Percentiles rank a stretch among this genome's conserved stretches.
Evolutionary conservation across 2,797 vertebrate species (phyloP).

Genomic region (Enteromius argenteus): DNA sequence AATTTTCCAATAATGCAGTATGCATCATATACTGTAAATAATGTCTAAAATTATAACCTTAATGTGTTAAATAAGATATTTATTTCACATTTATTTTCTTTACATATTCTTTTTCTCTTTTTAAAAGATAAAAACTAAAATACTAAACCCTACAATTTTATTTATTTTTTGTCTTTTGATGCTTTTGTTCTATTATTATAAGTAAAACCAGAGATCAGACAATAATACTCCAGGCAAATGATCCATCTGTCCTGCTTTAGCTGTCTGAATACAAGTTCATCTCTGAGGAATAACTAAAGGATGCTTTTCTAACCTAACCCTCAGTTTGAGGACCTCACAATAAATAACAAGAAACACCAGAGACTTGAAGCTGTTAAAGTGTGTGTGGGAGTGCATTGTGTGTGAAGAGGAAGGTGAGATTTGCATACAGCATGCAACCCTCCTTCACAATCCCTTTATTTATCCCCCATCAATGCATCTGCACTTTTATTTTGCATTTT

Average conservation of each 20-base stretch:
- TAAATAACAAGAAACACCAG: neutral
- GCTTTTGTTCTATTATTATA: neutral
- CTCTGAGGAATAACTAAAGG: slow-evolving; percentile 3
- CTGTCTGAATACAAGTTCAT: slow-evolving; percentile 6
- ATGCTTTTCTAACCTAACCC: neutral
- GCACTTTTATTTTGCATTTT: neutral
- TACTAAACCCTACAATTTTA: neutral
- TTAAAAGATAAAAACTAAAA: neutral
- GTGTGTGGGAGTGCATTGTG: slow-evolving; percentile 11
- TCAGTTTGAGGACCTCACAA: neutral
- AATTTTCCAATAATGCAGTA: neutral
- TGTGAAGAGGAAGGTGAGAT: neutral
- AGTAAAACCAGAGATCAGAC: neutral
- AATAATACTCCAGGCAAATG: neutral
- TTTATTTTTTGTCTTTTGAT: neutral
- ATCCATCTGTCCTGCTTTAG: neutral
- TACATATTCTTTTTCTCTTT: neutral
- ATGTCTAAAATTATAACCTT: neutral
- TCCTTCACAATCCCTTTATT: neutral
- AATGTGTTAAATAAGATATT: neutral
- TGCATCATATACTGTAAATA: neutral
- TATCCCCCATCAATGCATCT: slow-evolving; percentile 25
- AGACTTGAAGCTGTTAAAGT: slow-evolving; percentile 13
- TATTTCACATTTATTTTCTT: neutral
- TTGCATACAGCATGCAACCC: neutral